Evolutionary conservation across 2,888 invertebrate species (phyloP).

Genomic region (Hartigia nigra): DNA sequence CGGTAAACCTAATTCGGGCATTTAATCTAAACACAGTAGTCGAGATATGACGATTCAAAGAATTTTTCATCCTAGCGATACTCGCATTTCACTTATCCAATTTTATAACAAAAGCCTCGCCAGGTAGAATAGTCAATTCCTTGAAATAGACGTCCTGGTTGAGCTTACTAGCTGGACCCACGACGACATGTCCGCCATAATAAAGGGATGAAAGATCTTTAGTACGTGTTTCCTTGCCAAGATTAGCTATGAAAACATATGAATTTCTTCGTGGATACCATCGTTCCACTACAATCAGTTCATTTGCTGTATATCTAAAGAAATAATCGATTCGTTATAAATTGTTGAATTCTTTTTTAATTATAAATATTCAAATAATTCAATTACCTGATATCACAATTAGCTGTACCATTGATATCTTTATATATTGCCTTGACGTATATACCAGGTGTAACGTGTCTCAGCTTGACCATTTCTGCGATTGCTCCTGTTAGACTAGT

Average conservation of each 20-base stretch:
- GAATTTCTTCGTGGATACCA: conserved; percentile 84
- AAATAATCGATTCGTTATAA: not conserved
- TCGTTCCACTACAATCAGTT: conserved; percentile 78
- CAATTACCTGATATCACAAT: conserved; percentile 72
- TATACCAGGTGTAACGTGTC: conserved; percentile 76
- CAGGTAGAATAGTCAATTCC: conserved; percentile 69
- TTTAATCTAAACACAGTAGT: not conserved
- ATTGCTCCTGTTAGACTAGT: conserved; percentile 69
- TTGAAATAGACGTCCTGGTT: conserved; percentile 68
- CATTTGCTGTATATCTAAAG: conserved; percentile 70
- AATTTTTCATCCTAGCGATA: not conserved
- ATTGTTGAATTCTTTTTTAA: not conserved
- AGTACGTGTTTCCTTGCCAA: conserved; percentile 71
- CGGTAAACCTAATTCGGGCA: not conserved
- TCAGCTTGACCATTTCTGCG: conserved; percentile 71
- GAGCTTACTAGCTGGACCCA: conserved; percentile 67
- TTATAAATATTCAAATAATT: not conserved
- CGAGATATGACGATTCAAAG: not conserved
- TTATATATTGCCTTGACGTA: conserved; percentile 79
- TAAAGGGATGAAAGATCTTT: conserved; percentile 81
- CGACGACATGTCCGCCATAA: conserved; percentile 76
- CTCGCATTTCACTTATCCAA: conserved; percentile 69
- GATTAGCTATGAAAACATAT: conserved; percentile 81
- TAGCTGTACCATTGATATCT: conserved; percentile 72
- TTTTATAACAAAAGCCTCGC: conserved; percentile 74